These are phyloP conservation scores for Opisthocomus hoazin DNA, from an alignment of 2,113 vertebrate genomes.

Conservation along the genomic window DNA sequence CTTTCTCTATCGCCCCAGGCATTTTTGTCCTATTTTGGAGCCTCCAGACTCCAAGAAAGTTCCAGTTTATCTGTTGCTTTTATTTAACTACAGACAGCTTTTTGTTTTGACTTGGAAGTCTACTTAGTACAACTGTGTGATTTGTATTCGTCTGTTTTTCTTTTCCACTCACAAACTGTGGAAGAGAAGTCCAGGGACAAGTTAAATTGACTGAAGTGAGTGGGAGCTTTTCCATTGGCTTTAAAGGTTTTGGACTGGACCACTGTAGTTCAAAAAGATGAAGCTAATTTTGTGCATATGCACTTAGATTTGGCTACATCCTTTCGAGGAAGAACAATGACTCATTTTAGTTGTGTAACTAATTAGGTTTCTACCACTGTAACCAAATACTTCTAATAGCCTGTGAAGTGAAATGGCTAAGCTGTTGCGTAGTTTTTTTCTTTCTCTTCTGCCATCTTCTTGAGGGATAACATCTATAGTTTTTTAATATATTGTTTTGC, in stretches of 20 bases:
- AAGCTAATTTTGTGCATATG: neutral
- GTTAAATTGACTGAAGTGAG: neutral
- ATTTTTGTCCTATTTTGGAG: neutral
- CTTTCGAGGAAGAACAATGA: neutral
- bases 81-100: neutral
- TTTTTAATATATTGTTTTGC: neutral
- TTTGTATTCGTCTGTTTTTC: neutral
- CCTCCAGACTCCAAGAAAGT: neutral
- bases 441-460: neutral
- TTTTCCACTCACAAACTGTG: neutral
- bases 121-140: neutral
- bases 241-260: neutral
- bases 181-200: neutral
- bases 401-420: neutral
- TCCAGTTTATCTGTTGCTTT: neutral
- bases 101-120: neutral
- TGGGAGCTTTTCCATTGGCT: neutral
- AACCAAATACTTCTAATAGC: neutral
- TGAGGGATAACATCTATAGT: neutral
- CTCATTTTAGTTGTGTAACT: neutral
- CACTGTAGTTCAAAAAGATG: neutral
- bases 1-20: neutral
- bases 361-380: neutral
- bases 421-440: neutral
- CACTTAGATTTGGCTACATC: neutral